A percentile compares a stretch with the other conserved stretches of the same genome.
phyloP scores from a whole-genome alignment of 2,888 invertebrate species.

The Anoncus sp. region DNA sequence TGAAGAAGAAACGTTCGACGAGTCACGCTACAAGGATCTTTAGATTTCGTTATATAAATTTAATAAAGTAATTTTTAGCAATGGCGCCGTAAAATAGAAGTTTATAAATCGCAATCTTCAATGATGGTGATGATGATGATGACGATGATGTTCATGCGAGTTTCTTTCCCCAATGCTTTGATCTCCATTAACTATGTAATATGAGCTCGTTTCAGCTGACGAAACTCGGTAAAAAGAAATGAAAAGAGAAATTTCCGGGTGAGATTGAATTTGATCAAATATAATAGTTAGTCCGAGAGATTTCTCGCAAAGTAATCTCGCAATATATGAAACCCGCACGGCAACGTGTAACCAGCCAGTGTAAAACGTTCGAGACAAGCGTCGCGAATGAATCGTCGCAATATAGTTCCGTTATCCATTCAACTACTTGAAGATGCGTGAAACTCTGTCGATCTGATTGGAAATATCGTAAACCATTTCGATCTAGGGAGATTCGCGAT shows the following conservation, averaged over 20 bases:
- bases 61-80: slow-evolving; percentile 26
- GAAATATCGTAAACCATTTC: slow-evolving; percentile 8
- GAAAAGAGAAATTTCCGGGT: no score
- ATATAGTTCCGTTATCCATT: slow-evolving; percentile 43
- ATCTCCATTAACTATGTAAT: background rate
- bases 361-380: slow-evolving; percentile 4
- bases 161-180: background rate
- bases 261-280: slow-evolving; percentile 2
- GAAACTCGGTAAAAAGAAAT: background rate
- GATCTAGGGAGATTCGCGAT: slow-evolving; percentile 11
- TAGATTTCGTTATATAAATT: slow-evolving; percentile 40
- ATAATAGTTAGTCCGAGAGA: slow-evolving; percentile 2
- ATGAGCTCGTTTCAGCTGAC: slow-evolving; percentile 8
- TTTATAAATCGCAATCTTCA: slow-evolving; percentile 27
- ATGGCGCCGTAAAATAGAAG: slow-evolving; percentile 6
- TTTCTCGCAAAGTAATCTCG: slow-evolving; percentile 30
- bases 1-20: slow-evolving; percentile 17
- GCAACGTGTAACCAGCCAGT: background rate
- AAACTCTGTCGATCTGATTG: no score
- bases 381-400: slow-evolving; percentile 15
- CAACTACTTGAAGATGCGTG: slow-evolving; percentile 1
- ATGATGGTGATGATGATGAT: background rate
- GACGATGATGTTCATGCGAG: slow-evolving; percentile 10
- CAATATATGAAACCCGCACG: slow-evolving; percentile 26
- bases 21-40: slow-evolving; percentile 31